Evolutionary conservation across 2,113 vertebrate genomes (phyloP).

Genomic region (Pteropus alecto): DNA sequence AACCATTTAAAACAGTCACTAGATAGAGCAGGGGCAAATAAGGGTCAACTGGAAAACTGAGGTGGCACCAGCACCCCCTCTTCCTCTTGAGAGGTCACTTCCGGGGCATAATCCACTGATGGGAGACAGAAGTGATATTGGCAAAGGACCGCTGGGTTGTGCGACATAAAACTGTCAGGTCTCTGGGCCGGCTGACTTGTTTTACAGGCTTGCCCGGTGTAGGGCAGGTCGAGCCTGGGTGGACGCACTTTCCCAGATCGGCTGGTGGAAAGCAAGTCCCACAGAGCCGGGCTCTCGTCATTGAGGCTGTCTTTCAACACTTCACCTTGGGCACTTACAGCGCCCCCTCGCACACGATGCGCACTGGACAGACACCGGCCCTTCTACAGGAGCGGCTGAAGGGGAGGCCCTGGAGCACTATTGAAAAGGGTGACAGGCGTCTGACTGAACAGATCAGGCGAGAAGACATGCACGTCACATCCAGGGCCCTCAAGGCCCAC

Average conservation of each 20-base stretch:
- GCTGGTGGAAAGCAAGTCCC: accelerated
- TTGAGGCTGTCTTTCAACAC: accelerated
- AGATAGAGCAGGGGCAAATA: background rate
- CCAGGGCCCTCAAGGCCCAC: too few relatives aligned
- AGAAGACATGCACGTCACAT: background rate
- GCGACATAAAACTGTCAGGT: accelerated
- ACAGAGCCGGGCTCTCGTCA: background rate
- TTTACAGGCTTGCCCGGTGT: accelerated
- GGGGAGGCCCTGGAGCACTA: background rate
- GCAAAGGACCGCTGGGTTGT: too few relatives aligned
- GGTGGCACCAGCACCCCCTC: accelerated
- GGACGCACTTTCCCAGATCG: background rate
- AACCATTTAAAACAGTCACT: background rate
- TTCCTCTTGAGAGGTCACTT: background rate
- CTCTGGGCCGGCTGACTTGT: background rate
- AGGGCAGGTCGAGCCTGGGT: accelerated
- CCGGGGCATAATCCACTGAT: accelerated
- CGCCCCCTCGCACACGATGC: accelerated
- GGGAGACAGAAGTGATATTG: background rate
- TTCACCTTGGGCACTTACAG: background rate
- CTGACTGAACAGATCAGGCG: background rate
- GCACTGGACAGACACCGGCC: background rate
- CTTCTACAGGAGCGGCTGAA: background rate
- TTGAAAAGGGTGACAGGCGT: background rate
- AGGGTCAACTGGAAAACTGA: accelerated